Base-by-base conservation (phyloP, 2,888 invertebrate species). In the Andrena bicolor region DNA sequence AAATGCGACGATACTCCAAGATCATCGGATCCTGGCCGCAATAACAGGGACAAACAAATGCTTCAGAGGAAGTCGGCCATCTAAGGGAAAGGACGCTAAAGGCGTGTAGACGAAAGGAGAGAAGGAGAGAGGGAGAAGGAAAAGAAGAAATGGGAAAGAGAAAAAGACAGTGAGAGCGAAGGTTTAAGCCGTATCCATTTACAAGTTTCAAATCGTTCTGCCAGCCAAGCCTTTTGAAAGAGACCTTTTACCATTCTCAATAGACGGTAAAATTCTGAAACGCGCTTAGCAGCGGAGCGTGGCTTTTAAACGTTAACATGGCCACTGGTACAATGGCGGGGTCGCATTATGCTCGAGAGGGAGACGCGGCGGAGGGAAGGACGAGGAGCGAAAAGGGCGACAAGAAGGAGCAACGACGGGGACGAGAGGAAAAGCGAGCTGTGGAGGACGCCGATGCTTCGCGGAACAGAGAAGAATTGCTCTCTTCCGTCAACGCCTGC, bases 241-340 rank as follows among this genome's bases (percentile, higher is more conserved):
- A 86, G 91, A 90, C 92, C 90, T 93, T 93, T 92, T 92, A 92
- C 89, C 90, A 88, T 89, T 89, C 90, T 90, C 86, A 88, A 90
- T 89, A 89, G 82, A 86, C 84, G 86, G 88, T 90, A 85, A 89
- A 92, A 91, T 90, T 91, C 88, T 88, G 90, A 91, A 92, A 91
- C 86, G 86, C 86, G 88, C 80, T 86, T 86, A 83, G 86, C 85
- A 79, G 83, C 85, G 23, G 56, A 83, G 89, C 87, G 87, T 85
- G 87, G 90, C 92, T 91, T 91, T 92, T 91, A 91, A 91, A 90
- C 88, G 89, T 90, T 91, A 90, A 90, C 91, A 87, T 88, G 87
- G 87, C 85, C 87, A 88, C 85, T 85, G 85, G 83, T 84, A 90
- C 87, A 91, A 91, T 91, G 80, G 87, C 88, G 88, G 83, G 89